phyloP scores from a whole-genome alignment of 2,797 vertebrate genomes.

The Aviceda cuculoides region DNA sequence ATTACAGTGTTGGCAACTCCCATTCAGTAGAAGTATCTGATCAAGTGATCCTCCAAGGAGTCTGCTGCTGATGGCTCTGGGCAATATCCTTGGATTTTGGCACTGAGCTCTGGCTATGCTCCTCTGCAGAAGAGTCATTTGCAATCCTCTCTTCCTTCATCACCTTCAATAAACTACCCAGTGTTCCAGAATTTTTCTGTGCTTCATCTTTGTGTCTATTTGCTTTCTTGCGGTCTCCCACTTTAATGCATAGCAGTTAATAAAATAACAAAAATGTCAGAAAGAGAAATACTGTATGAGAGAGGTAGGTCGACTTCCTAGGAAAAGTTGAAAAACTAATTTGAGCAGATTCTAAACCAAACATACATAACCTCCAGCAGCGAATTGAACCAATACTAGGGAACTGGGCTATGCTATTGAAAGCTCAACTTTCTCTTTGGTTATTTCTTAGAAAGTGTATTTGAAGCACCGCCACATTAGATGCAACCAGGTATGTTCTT shows the following conservation, averaged over 20 bases:
- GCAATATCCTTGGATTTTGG: not conserved
- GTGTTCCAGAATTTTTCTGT: not conserved
- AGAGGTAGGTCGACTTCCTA: not conserved
- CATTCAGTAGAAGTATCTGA: not conserved
- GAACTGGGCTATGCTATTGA: not conserved
- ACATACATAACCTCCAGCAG: not conserved
- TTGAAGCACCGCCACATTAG: not conserved
- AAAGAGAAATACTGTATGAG: conserved; percentile 6
- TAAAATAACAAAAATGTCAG: conserved; percentile 8
- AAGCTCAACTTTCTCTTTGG: not conserved
- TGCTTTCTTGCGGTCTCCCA: conserved; percentile 5
- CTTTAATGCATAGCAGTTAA: not conserved
- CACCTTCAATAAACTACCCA: not conserved
- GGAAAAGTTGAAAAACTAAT: not conserved
- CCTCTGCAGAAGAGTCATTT: not conserved
- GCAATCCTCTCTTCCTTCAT: conserved; percentile 6
- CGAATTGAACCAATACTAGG: not conserved
- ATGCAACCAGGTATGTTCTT: not conserved
- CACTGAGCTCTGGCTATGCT: not conserved
- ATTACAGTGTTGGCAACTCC: not conserved
- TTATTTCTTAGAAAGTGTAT: not conserved
- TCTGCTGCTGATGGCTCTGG: not conserved
- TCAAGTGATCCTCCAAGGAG: not conserved
- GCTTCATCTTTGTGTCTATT: not conserved
- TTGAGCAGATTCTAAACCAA: conserved; percentile 2